Percentiles rank a stretch among this genome's conserved stretches.
Conservation (phyloP, 2,797 vertebrate species). For the Diceros bicornis region DNA sequence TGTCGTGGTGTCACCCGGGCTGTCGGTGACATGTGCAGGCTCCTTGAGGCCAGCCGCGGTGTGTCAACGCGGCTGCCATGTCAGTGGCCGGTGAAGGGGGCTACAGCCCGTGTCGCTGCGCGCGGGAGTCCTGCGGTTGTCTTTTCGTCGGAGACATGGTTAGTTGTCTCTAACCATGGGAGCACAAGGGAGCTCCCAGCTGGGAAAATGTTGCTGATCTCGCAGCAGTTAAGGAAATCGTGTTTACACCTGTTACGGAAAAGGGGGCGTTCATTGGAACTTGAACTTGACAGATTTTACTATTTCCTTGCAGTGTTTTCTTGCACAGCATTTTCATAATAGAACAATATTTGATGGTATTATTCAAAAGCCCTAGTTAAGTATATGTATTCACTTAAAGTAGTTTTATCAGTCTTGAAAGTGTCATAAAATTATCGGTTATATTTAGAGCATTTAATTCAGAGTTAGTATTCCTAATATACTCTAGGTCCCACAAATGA, state of each 20-base stretch:
- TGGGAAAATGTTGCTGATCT: slow-evolving; percentile 1
- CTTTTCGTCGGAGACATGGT: background rate
- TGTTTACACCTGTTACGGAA: slow-evolving; percentile 76
- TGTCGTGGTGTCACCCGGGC: background rate
- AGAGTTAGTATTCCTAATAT: background rate
- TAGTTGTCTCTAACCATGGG: background rate
- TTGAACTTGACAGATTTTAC: slow-evolving; percentile 22
- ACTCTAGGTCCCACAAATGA: background rate
- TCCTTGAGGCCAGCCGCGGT: background rate
- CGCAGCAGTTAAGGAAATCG: background rate
- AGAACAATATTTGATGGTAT: background rate
- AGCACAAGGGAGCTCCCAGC: slow-evolving; percentile 7
- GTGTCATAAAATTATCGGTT: background rate
- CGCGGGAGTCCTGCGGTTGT: background rate
- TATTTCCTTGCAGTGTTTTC: background rate
- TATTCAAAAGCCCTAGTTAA: background rate
- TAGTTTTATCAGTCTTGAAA: slow-evolving; percentile 28
- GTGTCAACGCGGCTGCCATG: slow-evolving; percentile 29
- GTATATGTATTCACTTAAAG: background rate
- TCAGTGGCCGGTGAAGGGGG: slow-evolving; percentile 26
- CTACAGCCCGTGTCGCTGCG: background rate
- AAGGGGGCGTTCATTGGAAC: slow-evolving; percentile 43
- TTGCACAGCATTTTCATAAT: background rate
- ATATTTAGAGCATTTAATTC: background rate
- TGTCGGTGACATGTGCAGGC: slow-evolving; percentile 46